Evolutionary conservation across 30 jellyfish, hydroid and myxozoan species (phyloP).

Genomic region (Catostylus mosaicus): DNA sequence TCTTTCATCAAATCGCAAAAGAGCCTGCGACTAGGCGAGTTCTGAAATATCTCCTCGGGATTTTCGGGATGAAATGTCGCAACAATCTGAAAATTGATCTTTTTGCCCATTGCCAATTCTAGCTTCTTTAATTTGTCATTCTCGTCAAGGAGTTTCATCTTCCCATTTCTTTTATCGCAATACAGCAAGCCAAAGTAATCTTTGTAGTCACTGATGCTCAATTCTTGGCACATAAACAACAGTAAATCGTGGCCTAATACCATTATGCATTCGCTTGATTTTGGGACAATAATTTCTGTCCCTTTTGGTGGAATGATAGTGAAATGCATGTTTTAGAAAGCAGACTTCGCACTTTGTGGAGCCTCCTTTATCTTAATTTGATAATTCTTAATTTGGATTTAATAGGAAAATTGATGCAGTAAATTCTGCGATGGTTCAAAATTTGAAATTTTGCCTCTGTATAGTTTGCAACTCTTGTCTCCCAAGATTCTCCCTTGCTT

Average conservation of each 20-base stretch:
- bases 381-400: too few relatives aligned
- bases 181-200: conserved; percentile 68
- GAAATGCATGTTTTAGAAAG: conserved; percentile 38
- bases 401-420: too few relatives aligned
- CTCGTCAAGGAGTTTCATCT: conserved; percentile 62
- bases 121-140: conserved; percentile 37
- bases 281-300: conserved; percentile 36
- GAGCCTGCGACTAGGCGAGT: conserved; percentile 38
- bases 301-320: conserved; percentile 48
- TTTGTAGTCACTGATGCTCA: conserved; percentile 27
- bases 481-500: too few relatives aligned
- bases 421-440: too few relatives aligned
- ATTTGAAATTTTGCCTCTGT: too few relatives aligned
- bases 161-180: conserved; percentile 55
- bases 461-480: too few relatives aligned
- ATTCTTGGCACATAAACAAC: conserved; percentile 19
- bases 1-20: conserved; percentile 68
- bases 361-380: too few relatives aligned
- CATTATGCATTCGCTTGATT: conserved; percentile 11
- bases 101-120: conserved; percentile 11
- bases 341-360: too few relatives aligned
- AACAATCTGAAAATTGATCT: conserved; percentile 40
- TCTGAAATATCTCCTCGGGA: conserved; percentile 56
- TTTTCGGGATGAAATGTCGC: conserved; percentile 60
- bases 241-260: conserved; percentile 44